Evolutionary conservation across 2,113 vertebrate species (phyloP), one percentile per base, ranked within the genome.

Genomic region (Sinocyclocheilus rhinocerous): DNA sequence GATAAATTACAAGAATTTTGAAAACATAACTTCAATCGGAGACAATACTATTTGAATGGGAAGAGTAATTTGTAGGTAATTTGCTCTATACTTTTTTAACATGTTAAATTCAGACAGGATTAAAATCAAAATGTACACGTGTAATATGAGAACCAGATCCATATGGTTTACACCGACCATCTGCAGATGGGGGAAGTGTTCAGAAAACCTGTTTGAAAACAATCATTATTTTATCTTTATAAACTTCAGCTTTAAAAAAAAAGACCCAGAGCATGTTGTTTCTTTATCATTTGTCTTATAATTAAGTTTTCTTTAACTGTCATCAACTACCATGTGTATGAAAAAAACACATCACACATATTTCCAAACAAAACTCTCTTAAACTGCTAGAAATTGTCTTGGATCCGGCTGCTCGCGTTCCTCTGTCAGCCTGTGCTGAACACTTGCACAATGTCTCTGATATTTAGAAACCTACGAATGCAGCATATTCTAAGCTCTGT

Each of bases 401-500:
- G 20, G 24, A 65, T 67, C 24, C 11, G 81, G 15, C 24, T 69
- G 63, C 24, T 52, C 2, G 55, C 11, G 3, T 70, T 83, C 45
- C 45, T 83, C 45, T 36, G 26, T 83, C 69, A 50, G 65, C 26
- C 22, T 22, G 8, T n/a, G 57, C 75, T 61, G 75, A 65, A 76
- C 61, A 65, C 81, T 73, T 61, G 24, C 48, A 33, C 55, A 33
- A 69, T 1, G 33, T 69, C 48, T 24, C 76, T 76, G 88, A 84
- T 76, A 81, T 79, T 45, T 67, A 57, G 57, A 63, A 65, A 76
- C 55, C 50, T 11, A 65, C n/a, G 48, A 65, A 69, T 85, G 88
- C 83, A 82, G 83, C 83, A 85, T 65, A 87, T 79, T 87, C 45
- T 45, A 76, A 83, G 83, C 78, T 87, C 76, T 63, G 50, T 85